phyloP scores from a whole-genome alignment of 2,797 vertebrate species.

The Leontopithecus rosalia region DNA sequence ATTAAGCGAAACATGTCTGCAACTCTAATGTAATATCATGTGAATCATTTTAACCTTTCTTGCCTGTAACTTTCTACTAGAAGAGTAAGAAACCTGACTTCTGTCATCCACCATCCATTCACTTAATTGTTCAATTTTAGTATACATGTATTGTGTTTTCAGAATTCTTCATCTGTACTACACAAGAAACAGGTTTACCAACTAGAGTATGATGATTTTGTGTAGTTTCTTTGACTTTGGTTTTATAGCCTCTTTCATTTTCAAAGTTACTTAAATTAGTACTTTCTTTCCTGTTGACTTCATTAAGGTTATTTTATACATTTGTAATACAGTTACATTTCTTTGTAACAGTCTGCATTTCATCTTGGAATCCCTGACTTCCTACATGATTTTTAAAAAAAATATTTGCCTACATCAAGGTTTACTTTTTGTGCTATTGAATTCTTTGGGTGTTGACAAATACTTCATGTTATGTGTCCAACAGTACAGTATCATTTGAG shows the following conservation, averaged over 20 bases:
- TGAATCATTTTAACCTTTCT: background rate
- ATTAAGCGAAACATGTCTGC: background rate
- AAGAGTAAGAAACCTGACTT: background rate
- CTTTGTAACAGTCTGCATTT: slow-evolving; percentile 13
- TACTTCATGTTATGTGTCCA: background rate
- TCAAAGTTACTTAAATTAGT: background rate
- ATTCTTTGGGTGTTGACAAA: slow-evolving; percentile 6
- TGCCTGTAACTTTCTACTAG: background rate
- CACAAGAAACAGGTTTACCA: background rate
- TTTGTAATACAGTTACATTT: background rate
- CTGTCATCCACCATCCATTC: background rate
- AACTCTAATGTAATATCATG: background rate
- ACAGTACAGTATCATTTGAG: background rate
- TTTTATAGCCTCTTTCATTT: background rate
- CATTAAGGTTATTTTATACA: background rate
- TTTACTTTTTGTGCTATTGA: background rate
- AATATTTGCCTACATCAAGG: background rate
- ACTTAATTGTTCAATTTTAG: background rate
- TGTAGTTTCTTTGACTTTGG: background rate
- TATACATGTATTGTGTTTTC: background rate
- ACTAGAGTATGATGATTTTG: background rate
- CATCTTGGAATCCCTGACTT: background rate
- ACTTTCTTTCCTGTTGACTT: background rate
- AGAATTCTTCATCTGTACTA: background rate
- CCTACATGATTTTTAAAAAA: background rate